Percentiles rank a stretch among this genome's conserved stretches.
Evolutionary conservation across 1,140 invertebrate species (phyloP).

Genomic region (Frieseomelitta varia): DNA sequence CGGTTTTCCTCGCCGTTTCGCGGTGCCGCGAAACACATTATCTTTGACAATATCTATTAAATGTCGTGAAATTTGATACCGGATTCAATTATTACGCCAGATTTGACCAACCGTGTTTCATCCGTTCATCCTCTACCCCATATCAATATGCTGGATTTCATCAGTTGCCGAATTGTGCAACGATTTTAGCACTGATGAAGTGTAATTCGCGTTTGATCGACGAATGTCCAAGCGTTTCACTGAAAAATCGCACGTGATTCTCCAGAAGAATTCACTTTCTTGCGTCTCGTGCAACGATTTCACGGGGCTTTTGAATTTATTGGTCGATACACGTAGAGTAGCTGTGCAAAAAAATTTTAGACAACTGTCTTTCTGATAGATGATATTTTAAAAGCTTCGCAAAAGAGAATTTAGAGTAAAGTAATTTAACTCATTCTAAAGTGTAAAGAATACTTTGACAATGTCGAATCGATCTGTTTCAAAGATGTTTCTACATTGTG

Average conservation of each 20-base stretch:
- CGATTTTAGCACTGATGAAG: too few species aligned
- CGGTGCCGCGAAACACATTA: slow-evolving; percentile 32
- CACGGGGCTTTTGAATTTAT: not conserved
- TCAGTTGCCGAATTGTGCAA: not conserved
- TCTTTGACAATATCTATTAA: slow-evolving; percentile 41
- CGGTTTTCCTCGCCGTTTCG: slow-evolving; percentile 1
- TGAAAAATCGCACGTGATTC: not conserved
- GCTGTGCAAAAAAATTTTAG: too few species aligned
- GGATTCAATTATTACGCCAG: slow-evolving; percentile 41
- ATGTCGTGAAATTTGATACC: slow-evolving; percentile 34
- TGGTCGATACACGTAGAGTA: not conserved
- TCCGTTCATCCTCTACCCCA: not conserved
- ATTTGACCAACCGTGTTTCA: slow-evolving; percentile 2
- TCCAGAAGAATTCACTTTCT: not conserved
- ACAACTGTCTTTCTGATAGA: too few species aligned
- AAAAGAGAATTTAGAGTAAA: too few species aligned
- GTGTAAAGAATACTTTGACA: too few species aligned
- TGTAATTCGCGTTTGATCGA: slow-evolving; percentile 4
- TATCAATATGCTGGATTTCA: not conserved
- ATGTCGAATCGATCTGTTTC: too few species aligned
- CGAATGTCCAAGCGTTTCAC: not conserved
- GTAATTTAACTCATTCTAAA: too few species aligned
- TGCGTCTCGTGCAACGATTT: not conserved
- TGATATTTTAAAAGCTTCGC: too few species aligned
- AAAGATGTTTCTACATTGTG: too few species aligned